phyloP scores from a whole-genome alignment of 1,140 invertebrate species.

The Lethrus apterus region DNA sequence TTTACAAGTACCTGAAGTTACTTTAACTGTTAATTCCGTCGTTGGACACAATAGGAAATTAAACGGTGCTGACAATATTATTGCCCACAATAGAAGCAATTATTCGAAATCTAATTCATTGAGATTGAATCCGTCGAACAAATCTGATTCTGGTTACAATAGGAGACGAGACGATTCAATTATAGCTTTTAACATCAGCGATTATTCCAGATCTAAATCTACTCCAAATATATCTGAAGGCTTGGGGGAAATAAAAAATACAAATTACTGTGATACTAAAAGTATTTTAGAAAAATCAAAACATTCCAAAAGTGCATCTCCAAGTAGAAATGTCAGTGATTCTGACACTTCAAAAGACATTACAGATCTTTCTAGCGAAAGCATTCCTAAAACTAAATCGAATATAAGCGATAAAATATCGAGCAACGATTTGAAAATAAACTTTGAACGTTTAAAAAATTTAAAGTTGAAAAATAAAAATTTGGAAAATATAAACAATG shows the following conservation, averaged over 20 bases:
- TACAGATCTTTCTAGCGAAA: conserved; percentile 37
- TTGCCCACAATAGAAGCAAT: conserved; percentile 2
- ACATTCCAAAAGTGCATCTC: conserved; percentile 11
- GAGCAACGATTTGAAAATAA: conserved; percentile 2
- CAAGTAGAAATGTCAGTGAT: conserved; percentile 20
- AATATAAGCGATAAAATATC: background rate
- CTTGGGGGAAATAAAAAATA: conserved; percentile 24
- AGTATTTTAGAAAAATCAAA: background rate
- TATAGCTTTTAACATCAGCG: too few relatives aligned
- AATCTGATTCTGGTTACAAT: too few relatives aligned
- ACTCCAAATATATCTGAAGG: too few relatives aligned
- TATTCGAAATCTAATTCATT: too few relatives aligned
- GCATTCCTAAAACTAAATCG: conserved; percentile 9
- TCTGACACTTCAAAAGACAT: conserved; percentile 40
- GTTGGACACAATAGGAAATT: too few relatives aligned
- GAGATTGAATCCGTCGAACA: too few relatives aligned
- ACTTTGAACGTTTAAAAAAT: conserved; percentile 11
- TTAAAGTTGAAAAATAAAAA: conserved; percentile 4
- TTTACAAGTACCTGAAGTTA: too few relatives aligned
- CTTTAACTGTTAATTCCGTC: too few relatives aligned
- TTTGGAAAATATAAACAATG: too few relatives aligned
- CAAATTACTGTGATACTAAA: conserved; percentile 7
- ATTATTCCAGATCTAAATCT: too few relatives aligned
- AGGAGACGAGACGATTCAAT: background rate
- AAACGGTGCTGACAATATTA: conserved; percentile 10